These are phyloP conservation scores for Periplaneta americana DNA, from an alignment of 1,140 invertebrate species.

Conservation along the genomic window DNA sequence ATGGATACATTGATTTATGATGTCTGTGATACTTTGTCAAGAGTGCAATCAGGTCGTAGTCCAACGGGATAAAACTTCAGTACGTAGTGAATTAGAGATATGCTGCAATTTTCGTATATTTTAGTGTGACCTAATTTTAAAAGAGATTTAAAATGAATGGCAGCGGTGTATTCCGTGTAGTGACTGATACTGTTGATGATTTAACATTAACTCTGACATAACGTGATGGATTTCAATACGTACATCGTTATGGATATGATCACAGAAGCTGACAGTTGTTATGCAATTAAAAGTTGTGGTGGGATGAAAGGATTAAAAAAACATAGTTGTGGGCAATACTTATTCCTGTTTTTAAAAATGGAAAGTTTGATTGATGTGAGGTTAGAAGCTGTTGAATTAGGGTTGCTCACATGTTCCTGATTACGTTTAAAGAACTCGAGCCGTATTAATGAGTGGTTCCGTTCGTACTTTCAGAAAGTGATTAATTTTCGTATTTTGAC, in stretches of 20 bases:
- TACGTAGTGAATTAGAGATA: too few relatives aligned
- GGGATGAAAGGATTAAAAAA: background rate
- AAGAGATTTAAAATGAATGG: background rate
- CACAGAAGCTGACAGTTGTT: background rate
- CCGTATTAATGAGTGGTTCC: background rate
- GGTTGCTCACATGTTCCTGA: background rate
- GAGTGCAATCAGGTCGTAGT: background rate
- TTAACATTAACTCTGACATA: background rate
- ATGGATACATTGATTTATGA: background rate
- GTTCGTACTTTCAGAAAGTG: background rate
- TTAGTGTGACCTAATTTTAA: background rate
- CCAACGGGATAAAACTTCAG: background rate
- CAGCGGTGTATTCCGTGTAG: background rate
- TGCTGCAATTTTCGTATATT: background rate
- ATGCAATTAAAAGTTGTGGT: background rate
- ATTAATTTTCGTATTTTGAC: background rate
- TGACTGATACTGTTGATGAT: background rate
- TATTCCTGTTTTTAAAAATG: background rate
- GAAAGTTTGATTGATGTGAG: background rate
- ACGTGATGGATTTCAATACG: background rate
- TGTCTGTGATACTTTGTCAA: background rate
- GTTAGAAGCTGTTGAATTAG: background rate
- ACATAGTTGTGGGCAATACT: background rate
- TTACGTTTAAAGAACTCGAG: background rate
- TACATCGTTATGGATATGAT: background rate